Evolutionary conservation across 2,888 invertebrate genomes (phyloP), one percentile per base, ranked within the genome.

Genomic region (Cremastobaeus sp.): DNA sequence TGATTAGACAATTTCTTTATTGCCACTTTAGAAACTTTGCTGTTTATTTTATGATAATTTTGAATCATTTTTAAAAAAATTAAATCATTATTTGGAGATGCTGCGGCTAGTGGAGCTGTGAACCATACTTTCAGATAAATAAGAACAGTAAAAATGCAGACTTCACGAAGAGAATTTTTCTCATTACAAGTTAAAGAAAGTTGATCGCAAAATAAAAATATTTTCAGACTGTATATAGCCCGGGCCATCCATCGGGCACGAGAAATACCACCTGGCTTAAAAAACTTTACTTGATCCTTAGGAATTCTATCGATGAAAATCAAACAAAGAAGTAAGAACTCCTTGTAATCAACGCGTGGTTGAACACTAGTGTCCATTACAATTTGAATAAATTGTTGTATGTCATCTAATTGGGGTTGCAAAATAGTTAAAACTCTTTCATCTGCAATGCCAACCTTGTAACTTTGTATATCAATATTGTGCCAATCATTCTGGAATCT

Each of bases 61-160:
- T n/a, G n/a, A n/a, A n/a, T n/a, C n/a, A n/a, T n/a, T n/a, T n/a
- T n/a, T n/a, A n/a, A n/a, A n/a, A n/a, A n/a, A n/a, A n/a, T n/a
- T n/a, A 77, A 50, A 70, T 78, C 55, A 30, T 41, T 55, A 32
- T 28, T 41, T 17, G 55, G 55, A 32, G 55, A 30, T 28, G 28
- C n/a, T 20, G 17, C 30, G 0, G 55, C 55, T 9, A 32, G 55
- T 12, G 30, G 12, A 1, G 41, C 43, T 1, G 55, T 55, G 18
- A 32, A 55, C 55, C 55, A 43, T 5, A 32, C 30, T 43, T 55
- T 20, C 8, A 43, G 11, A 20, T 55, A 76, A 69, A 78, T 74
- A 6, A 47, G 18, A 35, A 45, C 45, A 25, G 47, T 35, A 25
- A 45, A 59, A 45, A 59, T 21, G 17, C 59, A 59, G n/a, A n/a